A percentile compares a stretch with the other conserved stretches of the same genome.
These are phyloP conservation scores for Calliphora vomitoria DNA, from an alignment of 2,888 invertebrate species.

Conservation along the genomic window DNA sequence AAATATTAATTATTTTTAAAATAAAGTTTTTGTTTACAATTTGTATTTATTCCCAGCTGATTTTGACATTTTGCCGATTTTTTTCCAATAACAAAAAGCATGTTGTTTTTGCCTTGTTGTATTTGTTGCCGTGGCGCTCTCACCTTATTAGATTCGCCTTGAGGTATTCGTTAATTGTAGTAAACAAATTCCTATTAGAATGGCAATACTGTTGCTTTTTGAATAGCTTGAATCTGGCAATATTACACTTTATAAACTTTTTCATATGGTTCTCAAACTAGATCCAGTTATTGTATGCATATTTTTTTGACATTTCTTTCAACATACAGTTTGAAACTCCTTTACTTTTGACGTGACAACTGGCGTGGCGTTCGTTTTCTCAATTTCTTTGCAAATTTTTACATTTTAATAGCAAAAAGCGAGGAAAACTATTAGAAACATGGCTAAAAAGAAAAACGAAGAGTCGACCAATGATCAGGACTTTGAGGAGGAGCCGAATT, in stretches of 20 bases:
- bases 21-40: too few relatives aligned
- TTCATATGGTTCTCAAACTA: conserved; percentile 25
- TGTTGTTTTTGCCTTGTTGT: too few relatives aligned
- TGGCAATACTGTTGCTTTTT: too few relatives aligned
- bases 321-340: conserved; percentile 53
- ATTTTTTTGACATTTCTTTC: conserved; percentile 61
- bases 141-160: too few relatives aligned
- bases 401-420: conserved; percentile 47
- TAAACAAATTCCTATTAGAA: too few relatives aligned
- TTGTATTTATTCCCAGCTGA: too few relatives aligned
- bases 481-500: conserved; percentile 95
- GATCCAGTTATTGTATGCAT: background rate
- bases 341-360: conserved; percentile 67
- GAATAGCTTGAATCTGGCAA: background rate
- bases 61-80: too few relatives aligned
- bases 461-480: conserved; percentile 89
- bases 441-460: conserved; percentile 85
- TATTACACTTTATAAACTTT: background rate
- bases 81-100: too few relatives aligned
- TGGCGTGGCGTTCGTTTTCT: conserved; percentile 70
- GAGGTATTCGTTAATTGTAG: too few relatives aligned
- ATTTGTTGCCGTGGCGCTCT: too few relatives aligned
- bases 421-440: conserved; percentile 76
- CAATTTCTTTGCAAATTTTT: conserved; percentile 66
- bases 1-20: too few relatives aligned